Percentiles rank a stretch among this genome's conserved stretches.
These are phyloP conservation scores for Poeciliopsis turneri DNA, from an alignment of 2,797 vertebrate genomes.

Conservation along the genomic window DNA sequence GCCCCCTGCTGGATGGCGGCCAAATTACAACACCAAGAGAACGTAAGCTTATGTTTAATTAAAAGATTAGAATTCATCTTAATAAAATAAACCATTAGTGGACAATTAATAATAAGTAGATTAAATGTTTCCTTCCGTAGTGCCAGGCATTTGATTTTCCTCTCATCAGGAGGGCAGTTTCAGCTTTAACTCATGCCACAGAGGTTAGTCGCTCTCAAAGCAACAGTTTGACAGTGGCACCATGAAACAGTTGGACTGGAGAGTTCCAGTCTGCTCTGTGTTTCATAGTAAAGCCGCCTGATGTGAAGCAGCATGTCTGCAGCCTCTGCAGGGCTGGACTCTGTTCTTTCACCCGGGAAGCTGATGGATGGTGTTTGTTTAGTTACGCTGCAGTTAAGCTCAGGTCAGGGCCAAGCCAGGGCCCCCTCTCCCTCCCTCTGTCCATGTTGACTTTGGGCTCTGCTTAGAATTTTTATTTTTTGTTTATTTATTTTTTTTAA, in stretches of 20 bases:
- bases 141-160: slow-evolving; percentile 59
- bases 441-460: slow-evolving; percentile 74
- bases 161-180: slow-evolving; percentile 41
- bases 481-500: slow-evolving; percentile 24
- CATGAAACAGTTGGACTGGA: slow-evolving; percentile 47
- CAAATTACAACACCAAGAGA: too few species aligned
- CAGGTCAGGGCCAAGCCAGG: slow-evolving; percentile 56
- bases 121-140: too few species aligned
- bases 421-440: slow-evolving; percentile 60
- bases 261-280: slow-evolving; percentile 34
- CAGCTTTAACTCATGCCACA: slow-evolving; percentile 44
- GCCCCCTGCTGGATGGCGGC: too few species aligned
- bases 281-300: slow-evolving; percentile 35
- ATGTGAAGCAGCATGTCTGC: slow-evolving; percentile 52
- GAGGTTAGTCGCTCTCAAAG: slow-evolving; percentile 48
- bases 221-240: slow-evolving; percentile 56
- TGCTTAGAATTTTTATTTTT: slow-evolving; percentile 49
- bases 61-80: too few species aligned
- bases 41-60: too few species aligned
- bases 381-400: slow-evolving; percentile 61
- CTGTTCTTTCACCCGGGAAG: slow-evolving; percentile 73
- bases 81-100: too few species aligned
- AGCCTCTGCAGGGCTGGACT: slow-evolving; percentile 64
- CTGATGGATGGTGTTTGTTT: slow-evolving; percentile 80
- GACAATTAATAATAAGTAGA: too few species aligned